phyloP scores from a whole-genome alignment of 53 echinoderm and acorn worm species.

The Astropecten irregularis region DNA sequence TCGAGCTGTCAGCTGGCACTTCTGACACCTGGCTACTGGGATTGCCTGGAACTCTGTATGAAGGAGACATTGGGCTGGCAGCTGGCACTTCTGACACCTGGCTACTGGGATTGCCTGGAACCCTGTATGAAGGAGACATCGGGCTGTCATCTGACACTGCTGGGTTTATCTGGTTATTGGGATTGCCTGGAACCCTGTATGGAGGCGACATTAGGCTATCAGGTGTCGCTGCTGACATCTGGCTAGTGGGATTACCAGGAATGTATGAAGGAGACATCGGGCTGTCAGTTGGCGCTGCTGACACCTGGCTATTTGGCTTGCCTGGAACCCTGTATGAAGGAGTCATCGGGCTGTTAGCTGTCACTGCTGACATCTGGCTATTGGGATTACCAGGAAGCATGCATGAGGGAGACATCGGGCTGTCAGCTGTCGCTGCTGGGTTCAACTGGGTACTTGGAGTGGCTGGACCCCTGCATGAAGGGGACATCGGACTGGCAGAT shows the following conservation, averaged over 20 bases:
- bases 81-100: background rate
- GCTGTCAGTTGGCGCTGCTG: background rate
- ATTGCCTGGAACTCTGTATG: background rate
- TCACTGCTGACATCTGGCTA: background rate
- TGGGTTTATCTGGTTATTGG: background rate
- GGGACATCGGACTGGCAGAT: background rate
- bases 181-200: background rate
- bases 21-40: background rate
- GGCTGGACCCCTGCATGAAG: background rate
- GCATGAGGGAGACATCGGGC: background rate
- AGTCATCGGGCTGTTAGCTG: background rate
- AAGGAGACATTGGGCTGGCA: background rate
- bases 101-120: background rate
- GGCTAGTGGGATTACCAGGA: background rate
- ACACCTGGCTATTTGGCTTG: background rate
- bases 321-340: constrained; percentile 6
- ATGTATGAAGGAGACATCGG: constrained; percentile 3
- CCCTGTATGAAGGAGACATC: background rate
- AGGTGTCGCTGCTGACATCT: background rate
- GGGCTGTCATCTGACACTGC: background rate
- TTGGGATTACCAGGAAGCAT: background rate
- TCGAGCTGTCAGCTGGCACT: background rate
- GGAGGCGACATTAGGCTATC: background rate
- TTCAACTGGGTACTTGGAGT: background rate
- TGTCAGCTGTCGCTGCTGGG: background rate